Evolutionary conservation across 2,888 invertebrate species (phyloP).

Genomic region (Pelosia muscerda): DNA sequence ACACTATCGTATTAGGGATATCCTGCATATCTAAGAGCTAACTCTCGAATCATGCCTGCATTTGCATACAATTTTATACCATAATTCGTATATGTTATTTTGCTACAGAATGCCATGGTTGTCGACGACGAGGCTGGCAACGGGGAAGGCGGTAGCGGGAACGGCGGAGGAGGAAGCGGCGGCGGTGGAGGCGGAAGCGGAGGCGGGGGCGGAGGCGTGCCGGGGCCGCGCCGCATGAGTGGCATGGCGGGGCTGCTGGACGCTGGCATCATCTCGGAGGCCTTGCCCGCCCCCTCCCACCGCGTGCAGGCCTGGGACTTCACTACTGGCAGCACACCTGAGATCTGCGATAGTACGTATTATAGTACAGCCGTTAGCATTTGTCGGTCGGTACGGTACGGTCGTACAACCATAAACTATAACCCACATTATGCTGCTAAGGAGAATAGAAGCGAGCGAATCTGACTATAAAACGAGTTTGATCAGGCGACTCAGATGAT

Average conservation of each 20-base stretch:
- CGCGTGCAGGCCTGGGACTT: conserved; percentile 96
- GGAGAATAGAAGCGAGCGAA: too few relatives aligned
- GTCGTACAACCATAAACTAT: too few relatives aligned
- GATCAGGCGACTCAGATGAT: too few relatives aligned
- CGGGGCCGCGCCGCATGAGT: conserved; percentile 64
- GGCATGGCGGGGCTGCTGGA: conserved; percentile 78
- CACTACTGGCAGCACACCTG: conserved; percentile 89
- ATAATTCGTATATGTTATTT: not conserved
- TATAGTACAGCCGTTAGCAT: not conserved
- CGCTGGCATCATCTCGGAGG: conserved; percentile 80
- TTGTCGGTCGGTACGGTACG: too few relatives aligned
- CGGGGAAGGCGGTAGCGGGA: conserved; percentile 41
- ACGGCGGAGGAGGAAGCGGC: conserved; percentile 35
- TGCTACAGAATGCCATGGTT: conserved; percentile 76
- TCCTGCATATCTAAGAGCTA: too few relatives aligned
- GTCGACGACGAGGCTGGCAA: conserved; percentile 77
- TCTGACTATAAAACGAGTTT: too few relatives aligned
- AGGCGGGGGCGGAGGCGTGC: conserved; percentile 54
- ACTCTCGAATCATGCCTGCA: too few relatives aligned
- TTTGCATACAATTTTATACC: too few relatives aligned
- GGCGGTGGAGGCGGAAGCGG: conserved; percentile 54
- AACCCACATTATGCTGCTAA: too few relatives aligned
- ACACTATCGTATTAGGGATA: too few relatives aligned
- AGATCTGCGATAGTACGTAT: conserved; percentile 90
- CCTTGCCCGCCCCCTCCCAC: conserved; percentile 90